These are phyloP conservation scores for Plutella xylostella DNA, from an alignment of 2,888 invertebrate genomes.

Conservation along the genomic window DNA sequence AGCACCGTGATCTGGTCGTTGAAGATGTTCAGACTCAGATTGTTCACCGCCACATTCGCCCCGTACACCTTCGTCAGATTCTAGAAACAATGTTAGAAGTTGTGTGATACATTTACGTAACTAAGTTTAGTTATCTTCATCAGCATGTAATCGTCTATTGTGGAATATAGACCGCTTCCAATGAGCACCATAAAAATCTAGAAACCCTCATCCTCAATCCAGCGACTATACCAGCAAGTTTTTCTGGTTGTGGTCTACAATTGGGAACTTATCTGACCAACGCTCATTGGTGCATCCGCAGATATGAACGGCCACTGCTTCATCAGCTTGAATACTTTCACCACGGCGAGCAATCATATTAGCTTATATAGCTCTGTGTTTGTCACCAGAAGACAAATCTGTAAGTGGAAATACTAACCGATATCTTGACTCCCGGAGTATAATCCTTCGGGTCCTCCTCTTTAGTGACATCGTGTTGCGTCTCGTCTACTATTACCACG, in stretches of 20 bases:
- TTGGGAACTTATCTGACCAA: not conserved
- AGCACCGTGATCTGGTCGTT: slow-evolving; percentile 88
- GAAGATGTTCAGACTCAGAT: slow-evolving; percentile 84
- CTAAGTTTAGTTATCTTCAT: not conserved
- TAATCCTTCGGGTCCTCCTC: slow-evolving; percentile 61
- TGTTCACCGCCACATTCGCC: slow-evolving; percentile 72
- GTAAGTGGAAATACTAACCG: slow-evolving; percentile 45
- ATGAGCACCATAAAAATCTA: no score
- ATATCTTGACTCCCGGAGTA: slow-evolving; percentile 56
- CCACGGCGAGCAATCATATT: no score
- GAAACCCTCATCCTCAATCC: no score
- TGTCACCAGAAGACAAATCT: no score
- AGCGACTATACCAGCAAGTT: no score
- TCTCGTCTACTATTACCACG: no score
- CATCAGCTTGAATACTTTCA: no score
- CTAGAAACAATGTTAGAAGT: slow-evolving; percentile 35
- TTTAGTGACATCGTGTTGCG: slow-evolving; percentile 29
- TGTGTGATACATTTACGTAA: not conserved
- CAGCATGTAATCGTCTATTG: no score
- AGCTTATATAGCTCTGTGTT: no score
- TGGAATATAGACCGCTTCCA: no score
- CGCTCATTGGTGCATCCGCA: not conserved
- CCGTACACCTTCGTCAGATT: slow-evolving; percentile 74
- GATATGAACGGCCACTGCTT: no score
- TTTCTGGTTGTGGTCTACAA: no score